Evolutionary conservation across 2,797 vertebrate genomes (phyloP), one percentile per base, ranked within the genome.

Genomic region (Myiotriccus ornatus): DNA sequence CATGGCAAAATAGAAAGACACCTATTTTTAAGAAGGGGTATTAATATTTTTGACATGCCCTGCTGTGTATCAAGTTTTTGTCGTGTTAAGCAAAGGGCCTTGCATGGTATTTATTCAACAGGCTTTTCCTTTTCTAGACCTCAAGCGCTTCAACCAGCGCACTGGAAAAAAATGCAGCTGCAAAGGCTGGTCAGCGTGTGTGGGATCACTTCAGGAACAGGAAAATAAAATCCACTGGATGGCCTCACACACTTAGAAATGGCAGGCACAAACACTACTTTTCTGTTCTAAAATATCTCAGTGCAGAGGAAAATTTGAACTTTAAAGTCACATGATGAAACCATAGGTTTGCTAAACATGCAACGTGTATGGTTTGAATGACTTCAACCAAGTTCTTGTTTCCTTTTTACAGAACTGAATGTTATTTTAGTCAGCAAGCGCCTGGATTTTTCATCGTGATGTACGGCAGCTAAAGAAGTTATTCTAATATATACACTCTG

Each of bases 261-360:
- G 37, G 47, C 79, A 44, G 27, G 16, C 78, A 73, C 64, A 90
- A 95, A 95, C 91, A 86, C 80, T 89, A 78, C 89, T 94, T 95
- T 95, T 94, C 94, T 96, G 91, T 95, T 97, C 92, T 81, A 62
- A 83, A 96, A 85, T 67, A 90, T 81, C 94, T 90, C 75, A 18
- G 34, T 71, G 67, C 74, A 60, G 86, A 93, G 82, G 94, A 81
- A 84, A 90, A 69, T 79, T 56, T 94, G 90, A 96, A 96, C 81
- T 94, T 90, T 71, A 30, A 34, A 94, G 93, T 97, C 96, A 97
- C 95, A 78, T 90, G 97, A 87, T 87, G 56, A 94, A 95, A 95
- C 94, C 95, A 91, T 89, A 95, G 24, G 85, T 95, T 95, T 89
- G 65, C 91, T 87, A 47, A 95, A 84, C 87, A 87, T 56, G 92